phyloP scores from a whole-genome alignment of 92 coral and sea anemone species.

The Virgularia gustaviana region DNA sequence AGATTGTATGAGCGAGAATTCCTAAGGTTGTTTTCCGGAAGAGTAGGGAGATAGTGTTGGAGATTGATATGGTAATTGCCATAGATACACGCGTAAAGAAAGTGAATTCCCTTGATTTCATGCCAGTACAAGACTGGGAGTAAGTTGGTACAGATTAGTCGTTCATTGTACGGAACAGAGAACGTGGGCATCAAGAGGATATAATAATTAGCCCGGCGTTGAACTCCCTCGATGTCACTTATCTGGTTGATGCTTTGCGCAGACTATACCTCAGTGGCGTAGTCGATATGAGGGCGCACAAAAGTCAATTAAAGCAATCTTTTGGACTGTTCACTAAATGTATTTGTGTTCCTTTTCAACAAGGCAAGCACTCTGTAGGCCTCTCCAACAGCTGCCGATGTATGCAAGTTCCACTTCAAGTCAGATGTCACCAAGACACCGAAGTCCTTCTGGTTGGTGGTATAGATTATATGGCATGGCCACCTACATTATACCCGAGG shows the following conservation, averaged over 20 bases:
- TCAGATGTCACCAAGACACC: background rate
- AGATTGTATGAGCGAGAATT: too few relatives aligned
- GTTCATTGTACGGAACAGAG: background rate
- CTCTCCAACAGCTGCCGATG: background rate
- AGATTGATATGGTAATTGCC: background rate
- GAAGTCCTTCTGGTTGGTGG: background rate
- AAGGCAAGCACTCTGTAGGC: background rate
- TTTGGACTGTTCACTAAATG: too few relatives aligned
- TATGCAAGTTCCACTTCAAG: background rate
- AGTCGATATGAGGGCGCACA: background rate
- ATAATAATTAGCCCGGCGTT: conserved; percentile 10
- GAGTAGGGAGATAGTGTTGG: background rate
- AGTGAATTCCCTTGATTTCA: background rate
- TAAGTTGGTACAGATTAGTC: background rate
- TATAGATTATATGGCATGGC: too few relatives aligned
- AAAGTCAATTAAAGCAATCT: background rate
- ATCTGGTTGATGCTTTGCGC: background rate
- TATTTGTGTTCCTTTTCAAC: too few relatives aligned
- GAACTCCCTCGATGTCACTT: background rate
- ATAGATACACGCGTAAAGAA: background rate
- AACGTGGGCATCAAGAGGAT: background rate
- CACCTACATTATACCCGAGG: too few relatives aligned
- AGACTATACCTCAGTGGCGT: conserved; percentile 18
- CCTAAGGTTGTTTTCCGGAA: too few relatives aligned
- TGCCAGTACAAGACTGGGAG: background rate